A percentile compares a stretch with the other conserved stretches of the same genome.
phyloP scores from a whole-genome alignment of 1,140 invertebrate genomes.

The Cherax quadricarinatus region DNA sequence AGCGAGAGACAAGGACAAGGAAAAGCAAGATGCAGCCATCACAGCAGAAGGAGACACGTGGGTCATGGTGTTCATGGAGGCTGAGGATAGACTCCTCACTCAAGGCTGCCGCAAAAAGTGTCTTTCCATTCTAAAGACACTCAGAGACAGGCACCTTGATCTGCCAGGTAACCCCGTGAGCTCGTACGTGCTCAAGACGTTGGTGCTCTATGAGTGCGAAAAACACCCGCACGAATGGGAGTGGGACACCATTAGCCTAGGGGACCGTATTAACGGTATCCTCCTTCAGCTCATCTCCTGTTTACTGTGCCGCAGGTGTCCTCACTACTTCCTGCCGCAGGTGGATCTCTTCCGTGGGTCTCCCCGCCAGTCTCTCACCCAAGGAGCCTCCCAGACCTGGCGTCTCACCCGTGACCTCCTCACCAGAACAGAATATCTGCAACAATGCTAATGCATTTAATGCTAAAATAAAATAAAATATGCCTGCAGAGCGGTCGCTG shows the following conservation, averaged over 20 bases:
- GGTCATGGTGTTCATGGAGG: constrained; percentile 95
- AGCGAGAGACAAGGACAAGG: constrained; percentile 70
- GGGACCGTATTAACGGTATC: constrained; percentile 97
- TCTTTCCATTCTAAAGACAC: constrained; percentile 94
- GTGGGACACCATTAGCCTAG: constrained; percentile 96
- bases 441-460: constrained; percentile 67
- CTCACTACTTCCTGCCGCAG: constrained; percentile 95
- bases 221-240: constrained; percentile 97
- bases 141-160: constrained; percentile 94
- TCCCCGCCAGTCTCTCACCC: constrained; percentile 94
- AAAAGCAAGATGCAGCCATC: constrained; percentile 76
- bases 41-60: constrained; percentile 98
- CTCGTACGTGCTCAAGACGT: constrained; percentile 95
- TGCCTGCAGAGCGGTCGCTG: constrained; percentile 1
- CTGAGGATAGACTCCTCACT: constrained; percentile 92
- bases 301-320: constrained; percentile 96
- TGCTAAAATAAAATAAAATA: constrained; percentile 21
- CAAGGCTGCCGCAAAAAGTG: constrained; percentile 92
- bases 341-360: constrained; percentile 96
- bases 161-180: constrained; percentile 94
- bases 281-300: constrained; percentile 97
- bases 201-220: constrained; percentile 97
- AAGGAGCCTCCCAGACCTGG: constrained; percentile 98
- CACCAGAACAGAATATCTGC: constrained; percentile 78
- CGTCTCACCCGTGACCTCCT: constrained; percentile 93